These are phyloP conservation scores for Pocota personata DNA, from an alignment of 2,888 invertebrate genomes.

Conservation along the genomic window DNA sequence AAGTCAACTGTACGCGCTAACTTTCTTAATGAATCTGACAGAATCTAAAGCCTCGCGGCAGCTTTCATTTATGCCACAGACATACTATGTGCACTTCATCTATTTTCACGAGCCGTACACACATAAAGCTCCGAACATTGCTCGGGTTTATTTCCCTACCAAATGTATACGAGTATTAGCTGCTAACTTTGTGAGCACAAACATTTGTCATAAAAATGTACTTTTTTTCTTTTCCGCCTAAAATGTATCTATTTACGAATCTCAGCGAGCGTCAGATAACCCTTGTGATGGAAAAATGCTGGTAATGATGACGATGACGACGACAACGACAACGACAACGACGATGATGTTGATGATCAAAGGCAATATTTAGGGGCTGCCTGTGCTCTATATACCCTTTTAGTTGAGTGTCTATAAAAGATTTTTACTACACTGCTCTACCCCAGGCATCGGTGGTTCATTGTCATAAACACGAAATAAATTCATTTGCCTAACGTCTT, in stretches of 20 bases:
- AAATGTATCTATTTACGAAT: conserved; percentile 54
- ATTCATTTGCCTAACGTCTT: conserved; percentile 64
- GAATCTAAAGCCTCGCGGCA: background rate
- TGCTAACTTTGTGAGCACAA: conserved; percentile 37
- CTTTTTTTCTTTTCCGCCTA: background rate
- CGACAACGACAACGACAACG: background rate
- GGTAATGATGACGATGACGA: conserved; percentile 3
- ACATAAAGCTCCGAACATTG: conserved; percentile 5
- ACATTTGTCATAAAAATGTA: conserved; percentile 49
- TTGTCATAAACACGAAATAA: conserved; percentile 67
- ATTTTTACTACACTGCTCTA: conserved; percentile 34
- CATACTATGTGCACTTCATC: conserved; percentile 19
- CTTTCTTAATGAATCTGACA: conserved; percentile 43
- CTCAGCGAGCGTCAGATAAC: conserved; percentile 47
- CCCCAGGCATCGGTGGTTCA: conserved; percentile 14
- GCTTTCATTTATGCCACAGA: background rate
- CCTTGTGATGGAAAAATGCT: conserved; percentile 22
- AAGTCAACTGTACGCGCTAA: conserved; percentile 47
- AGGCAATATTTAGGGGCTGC: conserved; percentile 23
- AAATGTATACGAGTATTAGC: conserved; percentile 37
- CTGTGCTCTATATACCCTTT: conserved; percentile 38
- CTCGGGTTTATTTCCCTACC: conserved; percentile 18
- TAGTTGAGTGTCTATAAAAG: conserved; percentile 61
- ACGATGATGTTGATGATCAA: conserved; percentile 23
- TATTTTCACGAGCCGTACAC: conserved; percentile 37